Conservation (phyloP, 2,113 vertebrate genomes). For the Microtus pennsylvanicus region DNA sequence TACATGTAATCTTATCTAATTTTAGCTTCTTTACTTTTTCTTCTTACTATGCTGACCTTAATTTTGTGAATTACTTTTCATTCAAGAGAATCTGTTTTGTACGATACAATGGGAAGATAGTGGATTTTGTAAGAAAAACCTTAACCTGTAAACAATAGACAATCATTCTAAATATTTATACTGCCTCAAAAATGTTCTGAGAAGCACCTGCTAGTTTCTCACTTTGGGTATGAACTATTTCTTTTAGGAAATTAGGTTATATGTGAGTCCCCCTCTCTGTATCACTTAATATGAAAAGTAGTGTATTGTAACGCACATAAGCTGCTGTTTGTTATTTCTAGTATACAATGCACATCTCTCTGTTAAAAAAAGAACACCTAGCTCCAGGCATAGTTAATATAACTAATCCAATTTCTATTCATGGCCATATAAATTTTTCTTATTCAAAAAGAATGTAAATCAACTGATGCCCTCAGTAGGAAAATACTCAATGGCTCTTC, state of each 20-base stretch:
- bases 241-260: constrained; percentile 65
- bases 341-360: constrained; percentile 8
- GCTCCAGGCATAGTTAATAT: not conserved
- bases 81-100: constrained; percentile 41
- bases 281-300: not conserved
- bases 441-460: constrained; percentile 35
- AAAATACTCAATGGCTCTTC: not conserved
- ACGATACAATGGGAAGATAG: constrained; percentile 66
- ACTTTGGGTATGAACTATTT: constrained; percentile 74
- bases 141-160: constrained; percentile 76
- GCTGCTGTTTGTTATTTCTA: not conserved
- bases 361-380: constrained; percentile 32
- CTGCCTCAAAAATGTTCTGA: constrained; percentile 50
- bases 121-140: constrained; percentile 77
- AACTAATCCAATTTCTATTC: not conserved
- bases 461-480: not conserved
- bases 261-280: not conserved
- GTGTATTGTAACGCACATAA: constrained; percentile 17
- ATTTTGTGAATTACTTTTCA: constrained; percentile 68
- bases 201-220: constrained; percentile 77
- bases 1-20: constrained; percentile 57
- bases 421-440: not conserved
- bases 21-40: constrained; percentile 68
- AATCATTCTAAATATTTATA: constrained; percentile 76
- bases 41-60: constrained; percentile 65